These are phyloP conservation scores for Drosophila teissieri DNA, from an alignment of 1,140 invertebrate species.

Conservation along the genomic window DNA sequence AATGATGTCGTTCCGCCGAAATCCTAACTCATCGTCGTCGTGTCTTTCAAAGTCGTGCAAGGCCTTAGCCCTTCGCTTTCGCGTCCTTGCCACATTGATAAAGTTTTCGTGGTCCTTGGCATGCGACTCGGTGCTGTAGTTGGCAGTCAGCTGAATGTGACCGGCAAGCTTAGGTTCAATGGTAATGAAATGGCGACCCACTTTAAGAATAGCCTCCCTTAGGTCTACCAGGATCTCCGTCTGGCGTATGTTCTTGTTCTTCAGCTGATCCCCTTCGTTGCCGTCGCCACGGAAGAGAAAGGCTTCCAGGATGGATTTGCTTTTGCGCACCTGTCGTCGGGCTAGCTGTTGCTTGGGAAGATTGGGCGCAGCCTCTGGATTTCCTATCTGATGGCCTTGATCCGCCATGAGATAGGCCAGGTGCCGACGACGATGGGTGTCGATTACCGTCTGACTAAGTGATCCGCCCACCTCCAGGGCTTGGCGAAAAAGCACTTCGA, in stretches of 20 bases:
- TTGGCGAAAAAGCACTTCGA: constrained; percentile 88
- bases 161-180: constrained; percentile 85
- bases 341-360: constrained; percentile 95
- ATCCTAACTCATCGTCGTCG: constrained; percentile 99
- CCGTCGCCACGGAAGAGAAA: constrained; percentile 92
- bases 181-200: constrained; percentile 84
- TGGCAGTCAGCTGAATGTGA: constrained; percentile 92
- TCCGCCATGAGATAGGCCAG: constrained; percentile 98
- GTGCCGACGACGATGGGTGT: constrained; percentile 95
- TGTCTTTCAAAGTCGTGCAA: constrained; percentile 95
- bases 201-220: constrained; percentile 95
- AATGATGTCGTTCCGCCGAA: constrained; percentile 99
- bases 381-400: constrained; percentile 95
- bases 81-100: constrained; percentile 94
- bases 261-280: constrained; percentile 89
- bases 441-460: constrained; percentile 93
- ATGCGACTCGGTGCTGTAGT: constrained; percentile 98
- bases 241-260: constrained; percentile 98
- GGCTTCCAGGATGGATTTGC: constrained; percentile 95
- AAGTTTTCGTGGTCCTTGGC: constrained; percentile 97
- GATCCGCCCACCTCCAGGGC: constrained; percentile 88
- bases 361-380: constrained; percentile 94
- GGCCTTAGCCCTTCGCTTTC: constrained; percentile 96
- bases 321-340: constrained; percentile 94
- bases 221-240: constrained; percentile 97